phyloP scores from a whole-genome alignment of 1,140 invertebrate genomes.

The Aleiodes sp. region DNA sequence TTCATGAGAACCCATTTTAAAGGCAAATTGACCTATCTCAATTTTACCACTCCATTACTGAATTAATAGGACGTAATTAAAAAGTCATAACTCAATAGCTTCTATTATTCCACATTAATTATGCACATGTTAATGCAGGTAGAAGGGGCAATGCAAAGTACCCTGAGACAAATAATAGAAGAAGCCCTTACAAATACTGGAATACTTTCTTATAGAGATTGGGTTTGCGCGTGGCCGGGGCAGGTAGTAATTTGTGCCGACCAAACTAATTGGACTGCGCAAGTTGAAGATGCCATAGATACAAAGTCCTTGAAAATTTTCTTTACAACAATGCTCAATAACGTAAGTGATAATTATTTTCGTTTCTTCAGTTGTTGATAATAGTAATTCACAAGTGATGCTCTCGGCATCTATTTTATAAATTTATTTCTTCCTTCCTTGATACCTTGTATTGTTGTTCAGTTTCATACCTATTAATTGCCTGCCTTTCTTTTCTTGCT shows the following conservation, averaged over 20 bases:
- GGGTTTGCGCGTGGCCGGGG: conserved; percentile 81
- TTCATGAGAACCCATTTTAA: no score
- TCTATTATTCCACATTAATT: no score
- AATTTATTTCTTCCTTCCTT: no score
- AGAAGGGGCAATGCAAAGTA: conserved; percentile 75
- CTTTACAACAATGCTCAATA: conserved; percentile 61
- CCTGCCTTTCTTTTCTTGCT: no score
- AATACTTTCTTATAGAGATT: conserved; percentile 67
- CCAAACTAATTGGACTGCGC: conserved; percentile 72
- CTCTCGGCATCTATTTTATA: no score
- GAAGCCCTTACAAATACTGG: conserved; percentile 65
- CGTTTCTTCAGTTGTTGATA: not conserved
- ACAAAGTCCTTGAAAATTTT: conserved; percentile 62
- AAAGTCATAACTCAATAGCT: no score
- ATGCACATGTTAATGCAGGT: conserved; percentile 54
- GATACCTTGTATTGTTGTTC: no score
- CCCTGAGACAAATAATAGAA: conserved; percentile 67
- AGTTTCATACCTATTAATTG: no score
- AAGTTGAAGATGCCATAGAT: conserved; percentile 69
- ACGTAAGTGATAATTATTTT: conserved; percentile 36
- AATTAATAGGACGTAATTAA: no score
- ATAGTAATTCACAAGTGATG: no score
- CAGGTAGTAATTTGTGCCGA: conserved; percentile 78
- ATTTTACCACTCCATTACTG: no score
- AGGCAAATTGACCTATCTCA: no score